Evolutionary conservation across 2,797 vertebrate species (phyloP).

Genomic region (Columba guinea): DNA sequence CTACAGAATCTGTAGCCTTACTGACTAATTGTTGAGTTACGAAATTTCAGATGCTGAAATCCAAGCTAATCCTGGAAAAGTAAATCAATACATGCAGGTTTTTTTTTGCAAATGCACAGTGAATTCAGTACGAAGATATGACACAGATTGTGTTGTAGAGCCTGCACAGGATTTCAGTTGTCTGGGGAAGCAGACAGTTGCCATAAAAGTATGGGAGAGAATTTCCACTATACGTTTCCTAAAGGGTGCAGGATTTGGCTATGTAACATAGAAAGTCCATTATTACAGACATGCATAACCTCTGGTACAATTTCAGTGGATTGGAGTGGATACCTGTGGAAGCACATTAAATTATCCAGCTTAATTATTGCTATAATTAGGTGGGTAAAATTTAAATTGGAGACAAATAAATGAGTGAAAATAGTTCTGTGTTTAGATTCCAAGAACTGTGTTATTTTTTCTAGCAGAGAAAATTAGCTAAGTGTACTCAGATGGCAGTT

Average conservation of each 20-base stretch:
- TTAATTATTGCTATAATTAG: not conserved
- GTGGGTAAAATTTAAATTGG: not conserved
- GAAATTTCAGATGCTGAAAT: not conserved
- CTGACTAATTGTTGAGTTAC: not conserved
- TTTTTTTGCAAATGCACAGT: not conserved
- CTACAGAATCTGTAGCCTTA: not conserved
- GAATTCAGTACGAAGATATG: not conserved
- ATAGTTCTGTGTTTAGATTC: not conserved
- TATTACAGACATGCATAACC: not conserved
- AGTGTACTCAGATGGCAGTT: not conserved
- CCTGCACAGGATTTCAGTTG: not conserved
- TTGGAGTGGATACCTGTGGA: not conserved
- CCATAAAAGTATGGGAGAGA: not conserved
- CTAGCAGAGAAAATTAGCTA: not conserved
- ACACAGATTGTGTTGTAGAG: not conserved
- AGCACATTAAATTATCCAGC: not conserved
- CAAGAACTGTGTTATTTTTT: not conserved
- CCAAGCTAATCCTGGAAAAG: conserved; percentile 8
- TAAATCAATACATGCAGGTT: not conserved
- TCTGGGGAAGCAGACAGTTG: conserved; percentile 8
- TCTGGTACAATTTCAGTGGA: not conserved
- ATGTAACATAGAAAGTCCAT: not conserved
- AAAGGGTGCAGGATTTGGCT: not conserved
- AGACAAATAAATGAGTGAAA: conserved; percentile 8
- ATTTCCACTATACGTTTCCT: not conserved